phyloP scores from a whole-genome alignment of 2,888 invertebrate genomes.

The Eilema caniola region DNA sequence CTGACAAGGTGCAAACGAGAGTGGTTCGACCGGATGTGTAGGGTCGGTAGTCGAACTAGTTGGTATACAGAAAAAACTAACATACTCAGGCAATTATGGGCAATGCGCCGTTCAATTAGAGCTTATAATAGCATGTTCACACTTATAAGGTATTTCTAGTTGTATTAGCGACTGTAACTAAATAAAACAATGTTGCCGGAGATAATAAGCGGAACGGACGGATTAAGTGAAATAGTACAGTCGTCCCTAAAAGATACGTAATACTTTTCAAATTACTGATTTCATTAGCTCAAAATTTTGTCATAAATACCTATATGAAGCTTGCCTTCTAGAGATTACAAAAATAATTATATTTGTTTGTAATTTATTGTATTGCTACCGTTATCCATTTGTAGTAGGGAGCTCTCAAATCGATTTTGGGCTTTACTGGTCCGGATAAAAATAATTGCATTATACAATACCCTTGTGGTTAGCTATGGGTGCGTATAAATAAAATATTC shows the following conservation, averaged over 20 bases:
- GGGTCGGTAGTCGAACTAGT: slow-evolving; percentile 57
- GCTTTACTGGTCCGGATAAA: too few species aligned
- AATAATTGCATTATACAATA: too few species aligned
- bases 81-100: slow-evolving; percentile 48
- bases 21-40: slow-evolving; percentile 79
- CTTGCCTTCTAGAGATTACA: too few species aligned
- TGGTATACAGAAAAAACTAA: slow-evolving; percentile 47
- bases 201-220: slow-evolving; percentile 82
- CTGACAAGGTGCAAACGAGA: slow-evolving; percentile 87
- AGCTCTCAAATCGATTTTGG: too few species aligned
- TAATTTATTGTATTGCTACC: too few species aligned
- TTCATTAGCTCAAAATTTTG: not conserved
- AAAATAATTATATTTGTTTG: too few species aligned
- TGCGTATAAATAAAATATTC: too few species aligned
- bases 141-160: slow-evolving; percentile 47
- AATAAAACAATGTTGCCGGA: slow-evolving; percentile 82
- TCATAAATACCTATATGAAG: not conserved
- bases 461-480: too few species aligned
- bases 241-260: not conserved
- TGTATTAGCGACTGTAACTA: slow-evolving; percentile 62
- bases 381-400: too few species aligned
- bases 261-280: not conserved
- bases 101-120: slow-evolving; percentile 53
- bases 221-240: slow-evolving; percentile 80
- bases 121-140: slow-evolving; percentile 52